Evolutionary conservation across 2,113 vertebrate genomes (phyloP), one percentile per base, ranked within the genome.

Genomic region (Lepus europaeus): DNA sequence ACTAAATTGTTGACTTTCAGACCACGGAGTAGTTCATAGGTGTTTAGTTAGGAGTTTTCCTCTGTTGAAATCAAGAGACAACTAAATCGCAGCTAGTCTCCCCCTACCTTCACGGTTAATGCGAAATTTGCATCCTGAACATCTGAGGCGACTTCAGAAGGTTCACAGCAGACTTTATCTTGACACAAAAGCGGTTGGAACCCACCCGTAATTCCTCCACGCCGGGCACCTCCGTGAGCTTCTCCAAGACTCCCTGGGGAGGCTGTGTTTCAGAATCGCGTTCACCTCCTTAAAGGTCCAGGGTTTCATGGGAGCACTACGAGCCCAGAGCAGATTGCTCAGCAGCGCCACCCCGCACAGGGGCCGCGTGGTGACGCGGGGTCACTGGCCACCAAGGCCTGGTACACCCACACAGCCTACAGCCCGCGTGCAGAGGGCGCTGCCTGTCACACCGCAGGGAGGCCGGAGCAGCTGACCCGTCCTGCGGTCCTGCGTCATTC

Each of bases 231-330:
- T 16, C 56, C 2, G 14, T 59, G 56, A 14, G 56, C 56, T 5
- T 59, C 9, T 19, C 19, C 14, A 14, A 59, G 56, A 19, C 56
- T 19, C 19, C 13, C 56, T 16, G 12, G 5, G 45, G 4, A 59
- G 3, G 2, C 27, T 6, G 4, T n/a, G 25, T 39, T 68, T 70
- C n/a, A 72, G 70, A 59, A 11, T 49, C 4, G 0, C 1, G 0
- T 53, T 13, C 11, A 63, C 82, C 63, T 74, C 51, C 85, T 51
- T 23, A 3, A 64, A 3, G 19, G 20, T 14, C 8, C 33, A 9
- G 13, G 0, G n/a, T 64, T 39, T 27, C 45, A 45, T 8, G 6
- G 45, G 45, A 45, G 45, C 45, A 45, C 45, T 45, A 45, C 45
- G 45, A 45, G 45, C 45, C 45, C 45, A 45, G 45, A 45, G 6